Evolutionary conservation across 2,113 vertebrate species (phyloP).

Genomic region (Burhinus oedicnemus): DNA sequence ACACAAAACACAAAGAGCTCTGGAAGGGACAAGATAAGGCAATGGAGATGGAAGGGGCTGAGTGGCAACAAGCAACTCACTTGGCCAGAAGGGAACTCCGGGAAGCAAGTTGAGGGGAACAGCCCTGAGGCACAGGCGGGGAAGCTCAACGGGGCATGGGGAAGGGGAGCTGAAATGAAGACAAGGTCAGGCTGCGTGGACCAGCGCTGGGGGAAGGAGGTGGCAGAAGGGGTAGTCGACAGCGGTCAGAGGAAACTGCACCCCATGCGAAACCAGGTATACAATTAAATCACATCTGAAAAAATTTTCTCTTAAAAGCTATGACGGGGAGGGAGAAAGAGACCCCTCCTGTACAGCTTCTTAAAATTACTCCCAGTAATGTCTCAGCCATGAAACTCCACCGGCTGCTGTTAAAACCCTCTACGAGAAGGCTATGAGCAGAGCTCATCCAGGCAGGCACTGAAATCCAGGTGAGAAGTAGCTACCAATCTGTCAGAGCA

Average conservation of each 20-base stretch:
- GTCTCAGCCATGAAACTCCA: neutral
- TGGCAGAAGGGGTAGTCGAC: neutral
- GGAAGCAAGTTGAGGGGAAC: neutral
- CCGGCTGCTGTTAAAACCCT: neutral
- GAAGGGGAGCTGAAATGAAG: neutral
- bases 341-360: neutral
- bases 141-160: accelerated
- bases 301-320: neutral
- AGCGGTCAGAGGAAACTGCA: neutral
- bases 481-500: neutral
- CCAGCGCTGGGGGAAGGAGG: neutral
- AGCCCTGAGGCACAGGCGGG: accelerated
- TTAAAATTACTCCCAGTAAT: neutral
- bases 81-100: neutral
- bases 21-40: neutral
- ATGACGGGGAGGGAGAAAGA: neutral
- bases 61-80: neutral
- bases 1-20: neutral
- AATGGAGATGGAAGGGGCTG: neutral
- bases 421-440: neutral
- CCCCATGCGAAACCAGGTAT: neutral
- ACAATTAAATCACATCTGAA: neutral
- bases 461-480: neutral
- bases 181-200: accelerated
- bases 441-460: neutral